Evolutionary conservation across 2,888 invertebrate species (phyloP), one percentile per base, ranked within the genome.

Genomic region (Noctua comes): DNA sequence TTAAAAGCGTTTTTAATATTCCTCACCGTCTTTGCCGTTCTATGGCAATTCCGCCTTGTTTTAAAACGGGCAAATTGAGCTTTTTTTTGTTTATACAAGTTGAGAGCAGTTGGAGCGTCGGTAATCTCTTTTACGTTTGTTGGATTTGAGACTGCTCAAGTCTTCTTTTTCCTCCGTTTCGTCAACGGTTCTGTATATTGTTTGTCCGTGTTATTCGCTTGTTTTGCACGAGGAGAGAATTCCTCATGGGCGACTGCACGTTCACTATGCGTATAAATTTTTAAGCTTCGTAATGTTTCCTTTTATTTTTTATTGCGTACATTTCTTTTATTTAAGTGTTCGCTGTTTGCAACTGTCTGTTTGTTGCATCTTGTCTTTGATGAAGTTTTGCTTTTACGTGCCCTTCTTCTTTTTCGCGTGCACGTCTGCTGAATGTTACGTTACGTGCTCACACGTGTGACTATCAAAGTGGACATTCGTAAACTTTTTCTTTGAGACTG

Each of bases 121-220:
- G 95, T 96, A 97, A 96, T 96, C 96, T 96, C 95, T 94, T 96
- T 96, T 95, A 93, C 95, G 95, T 95, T 95, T 95, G 96, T 95
- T 94, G 93, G 94, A 95, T 95, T 95, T 94, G 94, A 95, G 95
- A 94, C 93, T 93, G 91, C 74, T 80, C 65, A 75, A 88, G 90
- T 92, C 92, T 94, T 93, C 92, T 94, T 95, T 95, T 96, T 94
- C 94, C 93, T 94, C 94, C 92, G 92, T 94, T 93, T 93, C 95
- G 94, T 95, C 95, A 95, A 93, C 91, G 89, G 93, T 92, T 91
- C 92, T 94, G 93, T 89, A 92, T 93, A 92, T 92, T 95, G 93
- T 95, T 95, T 95, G 95, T 93, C 90, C 90, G 87, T 85, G 91
- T 93, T 94, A 91, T 93, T 94, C 91, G 91, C 90, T 91, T 91